phyloP scores from a whole-genome alignment of 2,888 invertebrate genomes.

The Polydesmus complanatus region DNA sequence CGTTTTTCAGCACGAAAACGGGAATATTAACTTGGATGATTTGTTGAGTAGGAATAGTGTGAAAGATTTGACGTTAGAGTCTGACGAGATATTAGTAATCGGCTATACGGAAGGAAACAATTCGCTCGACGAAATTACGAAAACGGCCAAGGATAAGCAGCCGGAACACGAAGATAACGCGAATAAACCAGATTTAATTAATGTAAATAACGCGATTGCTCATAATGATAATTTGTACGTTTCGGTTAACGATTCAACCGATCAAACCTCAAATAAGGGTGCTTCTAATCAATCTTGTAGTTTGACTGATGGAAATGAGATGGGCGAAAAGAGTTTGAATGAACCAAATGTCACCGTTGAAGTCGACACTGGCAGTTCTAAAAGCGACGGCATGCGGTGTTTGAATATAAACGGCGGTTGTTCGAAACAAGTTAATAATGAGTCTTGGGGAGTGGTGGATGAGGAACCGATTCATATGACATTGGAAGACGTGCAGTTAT shows the following conservation, averaged over 20 bases:
- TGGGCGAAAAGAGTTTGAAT: not conserved
- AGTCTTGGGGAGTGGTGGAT: conserved; percentile 32
- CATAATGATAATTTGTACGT: not conserved
- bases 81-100: not conserved
- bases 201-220: not conserved
- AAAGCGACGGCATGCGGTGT: too few relatives aligned
- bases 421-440: not conserved
- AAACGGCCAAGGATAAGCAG: too few relatives aligned
- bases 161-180: not conserved
- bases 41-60: too few relatives aligned
- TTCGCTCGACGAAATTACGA: not conserved
- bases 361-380: not conserved
- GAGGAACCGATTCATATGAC: conserved; percentile 71
- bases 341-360: not conserved
- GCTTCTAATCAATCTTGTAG: not conserved
- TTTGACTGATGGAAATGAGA: not conserved
- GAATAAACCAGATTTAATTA: too few relatives aligned
- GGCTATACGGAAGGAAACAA: not conserved
- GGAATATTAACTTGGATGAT: not conserved
- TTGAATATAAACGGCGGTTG: not conserved
- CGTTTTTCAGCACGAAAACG: too few relatives aligned
- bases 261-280: not conserved
- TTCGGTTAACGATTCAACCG: not conserved
- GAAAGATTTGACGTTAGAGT: too few relatives aligned
- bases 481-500: conserved; percentile 32